Evolutionary conservation across 2,888 invertebrate genomes (phyloP), one percentile per base, ranked within the genome.

Genomic region (Phengaris arion): DNA sequence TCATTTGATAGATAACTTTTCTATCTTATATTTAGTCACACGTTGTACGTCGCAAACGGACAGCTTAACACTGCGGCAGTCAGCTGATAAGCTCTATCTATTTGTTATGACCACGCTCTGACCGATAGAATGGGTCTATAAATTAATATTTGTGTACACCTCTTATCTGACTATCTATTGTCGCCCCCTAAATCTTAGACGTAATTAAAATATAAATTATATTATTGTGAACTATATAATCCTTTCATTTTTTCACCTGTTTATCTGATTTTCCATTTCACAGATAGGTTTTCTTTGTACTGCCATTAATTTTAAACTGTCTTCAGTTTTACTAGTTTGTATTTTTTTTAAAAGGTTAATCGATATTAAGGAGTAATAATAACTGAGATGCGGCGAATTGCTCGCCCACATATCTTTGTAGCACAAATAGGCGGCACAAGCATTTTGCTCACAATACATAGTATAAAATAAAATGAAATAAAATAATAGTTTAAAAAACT

Each of bases 61-160:
- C 64, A 64, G 13, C 12, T 64, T 64, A 35, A 35, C 12, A 64
- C 64, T 64, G 64, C 12, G 35, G 64, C 13, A 13, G 64, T 64
- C 35, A 64, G 35, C 64, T 64, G 64, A 64, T 64, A 64, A 64
- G 64, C 35, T 64, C 64, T 64, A 64, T 64, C 13, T 45, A 64
- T 45, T 13, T 64, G 64, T 64, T 64, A 12, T 64, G 64, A 64
- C 35, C 35, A 64, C 35, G 64, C 64, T 64, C 35, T 64, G 64
- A 64, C 64, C 64, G 64, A 64, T 64, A 64, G 64, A 35, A 22
- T 59, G 59, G 59, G 35, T 35, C 15, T 35, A 45, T 64, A 64
- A 64, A 64, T 52, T 52, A 1, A 52, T 22, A 59, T 59, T 64
- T 12, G 35, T 64, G 55, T 55, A 10, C 64, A 12, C 35, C 35